Base-by-base conservation (phyloP, 2,797 vertebrate species). In the Phaenicophaeus curvirostris region DNA sequence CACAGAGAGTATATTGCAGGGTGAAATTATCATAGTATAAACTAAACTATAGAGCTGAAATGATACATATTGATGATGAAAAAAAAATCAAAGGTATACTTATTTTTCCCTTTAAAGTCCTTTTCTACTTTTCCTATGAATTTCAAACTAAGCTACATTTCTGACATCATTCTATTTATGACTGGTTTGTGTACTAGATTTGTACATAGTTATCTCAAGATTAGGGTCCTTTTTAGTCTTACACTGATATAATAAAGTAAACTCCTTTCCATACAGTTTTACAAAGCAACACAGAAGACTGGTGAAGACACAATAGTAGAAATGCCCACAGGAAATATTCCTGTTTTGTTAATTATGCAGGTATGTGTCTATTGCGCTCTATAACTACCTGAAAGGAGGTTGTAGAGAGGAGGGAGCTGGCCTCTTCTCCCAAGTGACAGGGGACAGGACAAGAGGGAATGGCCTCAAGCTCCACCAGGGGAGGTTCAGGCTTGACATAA, bases 341-440 rank as follows among this genome's bases (percentile, higher is more conserved):
- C 17, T 67, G 14, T 28, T 74, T 17, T 27, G 61, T 39, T 75
- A 39, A 69, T 69, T 78, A 14, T 15, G 66, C 3, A 30, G 25
- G 24, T 55, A 74, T 1, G 0, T 8, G 3, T 37, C 61, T 83
- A n/a, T n/a, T n/a, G n/a, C n/a, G n/a, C n/a, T n/a, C n/a, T n/a
- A n/a, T n/a, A n/a, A n/a, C n/a, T n/a, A n/a, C n/a, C n/a, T n/a
- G n/a, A n/a, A n/a, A n/a, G n/a, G n/a, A n/a, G n/a, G n/a, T n/a
- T n/a, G n/a, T n/a, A n/a, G n/a, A n/a, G n/a, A n/a, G n/a, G n/a
- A n/a, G n/a, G n/a, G n/a, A n/a, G n/a, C n/a, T n/a, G n/a, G n/a
- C n/a, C n/a, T n/a, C n/a, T n/a, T n/a, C n/a, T n/a, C n/a, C n/a
- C n/a, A n/a, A n/a, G n/a, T n/a, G n/a, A n/a, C n/a, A n/a, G n/a